Conservation (phyloP, 1,140 invertebrate species). For the Physella acuta region DNA sequence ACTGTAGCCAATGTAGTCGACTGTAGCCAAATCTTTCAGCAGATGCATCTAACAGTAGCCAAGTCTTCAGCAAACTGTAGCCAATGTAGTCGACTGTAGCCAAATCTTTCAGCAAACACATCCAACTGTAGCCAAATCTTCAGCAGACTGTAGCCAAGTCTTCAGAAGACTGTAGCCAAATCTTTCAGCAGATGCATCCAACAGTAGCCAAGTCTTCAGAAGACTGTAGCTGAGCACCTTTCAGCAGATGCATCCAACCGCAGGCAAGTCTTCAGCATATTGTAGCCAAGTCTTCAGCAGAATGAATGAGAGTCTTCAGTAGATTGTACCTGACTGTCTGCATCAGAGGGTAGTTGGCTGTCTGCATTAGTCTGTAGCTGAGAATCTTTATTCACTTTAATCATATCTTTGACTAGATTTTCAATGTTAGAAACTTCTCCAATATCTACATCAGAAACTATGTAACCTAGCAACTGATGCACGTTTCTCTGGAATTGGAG, state of each 20-base stretch:
- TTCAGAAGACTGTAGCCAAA: too few species aligned
- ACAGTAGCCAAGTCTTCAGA: background rate
- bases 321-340: background rate
- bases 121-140: too few species aligned
- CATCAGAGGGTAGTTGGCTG: background rate
- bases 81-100: too few species aligned
- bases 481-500: conserved; percentile 27
- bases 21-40: too few species aligned
- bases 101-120: too few species aligned
- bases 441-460: conserved; percentile 42
- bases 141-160: too few species aligned
- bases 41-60: background rate
- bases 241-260: background rate
- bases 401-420: conserved; percentile 44
- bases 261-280: background rate
- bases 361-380: background rate
- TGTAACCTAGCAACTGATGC: conserved; percentile 40
- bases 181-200: too few species aligned
- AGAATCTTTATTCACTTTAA: conserved; percentile 20
- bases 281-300: background rate
- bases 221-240: background rate
- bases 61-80: too few species aligned
- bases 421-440: conserved; percentile 37
- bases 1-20: too few species aligned
- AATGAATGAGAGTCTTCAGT: background rate